A percentile compares a stretch with the other conserved stretches of the same genome.
Conservation (phyloP, 2,888 invertebrate species). For the Clostera curtula region DNA sequence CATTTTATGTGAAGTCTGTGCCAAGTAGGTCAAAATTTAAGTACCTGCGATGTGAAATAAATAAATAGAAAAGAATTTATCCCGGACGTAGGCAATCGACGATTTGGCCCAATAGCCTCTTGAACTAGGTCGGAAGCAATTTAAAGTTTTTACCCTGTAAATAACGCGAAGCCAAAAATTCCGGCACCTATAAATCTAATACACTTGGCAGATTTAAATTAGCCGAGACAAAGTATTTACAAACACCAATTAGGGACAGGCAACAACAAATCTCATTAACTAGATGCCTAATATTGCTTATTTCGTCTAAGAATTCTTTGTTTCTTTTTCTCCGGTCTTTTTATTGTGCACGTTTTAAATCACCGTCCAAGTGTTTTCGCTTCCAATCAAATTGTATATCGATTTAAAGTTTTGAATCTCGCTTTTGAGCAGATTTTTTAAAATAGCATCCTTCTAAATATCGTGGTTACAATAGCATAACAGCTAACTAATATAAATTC, state of each 20-base stretch:
- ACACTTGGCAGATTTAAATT: constrained; percentile 34
- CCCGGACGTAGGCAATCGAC: constrained; percentile 49
- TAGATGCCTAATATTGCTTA: too few species aligned
- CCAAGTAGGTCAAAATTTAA: constrained; percentile 29
- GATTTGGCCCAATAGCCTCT: constrained; percentile 56
- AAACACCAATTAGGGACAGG: constrained; percentile 21
- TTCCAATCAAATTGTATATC: constrained; percentile 20
- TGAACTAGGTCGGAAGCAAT: constrained; percentile 67
- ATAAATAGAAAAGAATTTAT: constrained; percentile 43
- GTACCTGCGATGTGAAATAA: constrained; percentile 28
- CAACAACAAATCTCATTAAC: constrained; percentile 22
- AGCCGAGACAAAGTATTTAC: constrained; percentile 23
- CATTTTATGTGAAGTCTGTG: too few species aligned
- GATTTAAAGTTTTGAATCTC: constrained; percentile 11
- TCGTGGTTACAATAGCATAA: too few species aligned
- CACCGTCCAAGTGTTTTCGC: constrained; percentile 11
- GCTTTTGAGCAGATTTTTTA: too few species aligned
- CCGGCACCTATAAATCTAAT: constrained; percentile 36
- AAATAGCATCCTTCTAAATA: too few species aligned
- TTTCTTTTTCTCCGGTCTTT: constrained; percentile 18
- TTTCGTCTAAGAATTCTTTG: too few species aligned
- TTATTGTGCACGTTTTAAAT: constrained; percentile 21
- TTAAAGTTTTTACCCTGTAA: constrained; percentile 69
- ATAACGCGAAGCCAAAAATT: constrained; percentile 58
- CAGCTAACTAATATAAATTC: too few species aligned